Conservation (phyloP, 1,140 invertebrate species). For the Microplitis mediator region DNA sequence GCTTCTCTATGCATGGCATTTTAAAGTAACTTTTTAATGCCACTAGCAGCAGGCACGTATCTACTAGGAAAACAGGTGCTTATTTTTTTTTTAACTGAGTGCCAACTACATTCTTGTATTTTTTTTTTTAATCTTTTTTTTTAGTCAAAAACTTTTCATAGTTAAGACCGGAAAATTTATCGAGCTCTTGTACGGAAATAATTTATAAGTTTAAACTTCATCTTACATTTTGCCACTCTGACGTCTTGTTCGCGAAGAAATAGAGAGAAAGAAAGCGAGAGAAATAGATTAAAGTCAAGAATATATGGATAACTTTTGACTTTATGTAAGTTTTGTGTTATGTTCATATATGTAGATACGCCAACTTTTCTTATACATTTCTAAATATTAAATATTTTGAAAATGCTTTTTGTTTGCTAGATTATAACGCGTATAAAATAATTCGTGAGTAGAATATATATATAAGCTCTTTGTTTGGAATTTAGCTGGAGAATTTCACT, state of each 20-base stretch:
- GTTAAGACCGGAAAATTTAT: constrained; percentile 28
- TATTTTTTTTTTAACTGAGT: constrained; percentile 2
- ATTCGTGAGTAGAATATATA: not conserved
- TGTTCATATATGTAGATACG: not conserved
- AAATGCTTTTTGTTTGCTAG: too few relatives aligned
- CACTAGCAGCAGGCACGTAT: constrained; percentile 34
- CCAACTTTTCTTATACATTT: too few relatives aligned
- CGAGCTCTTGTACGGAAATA: constrained; percentile 7
- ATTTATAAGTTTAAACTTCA: constrained; percentile 8
- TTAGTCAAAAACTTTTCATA: constrained; percentile 24
- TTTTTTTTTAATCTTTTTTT: constrained; percentile 12
- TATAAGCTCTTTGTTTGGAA: not conserved
- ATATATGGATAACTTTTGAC: too few relatives aligned
- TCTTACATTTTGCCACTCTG: not conserved
- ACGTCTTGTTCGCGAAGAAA: not conserved
- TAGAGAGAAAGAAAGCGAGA: too few relatives aligned
- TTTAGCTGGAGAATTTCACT: not conserved
- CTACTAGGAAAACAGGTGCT: constrained; percentile 22
- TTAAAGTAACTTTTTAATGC: constrained; percentile 52
- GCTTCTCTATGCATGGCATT: constrained; percentile 53
- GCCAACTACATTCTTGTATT: not conserved
- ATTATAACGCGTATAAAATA: not conserved
- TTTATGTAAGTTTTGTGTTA: too few relatives aligned
- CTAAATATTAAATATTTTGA: too few relatives aligned
- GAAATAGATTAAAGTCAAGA: too few relatives aligned